Percentiles rank a stretch among this genome's conserved stretches.
Conservation (phyloP, 2,797 vertebrate genomes). For the Dryobates pubescens region DNA sequence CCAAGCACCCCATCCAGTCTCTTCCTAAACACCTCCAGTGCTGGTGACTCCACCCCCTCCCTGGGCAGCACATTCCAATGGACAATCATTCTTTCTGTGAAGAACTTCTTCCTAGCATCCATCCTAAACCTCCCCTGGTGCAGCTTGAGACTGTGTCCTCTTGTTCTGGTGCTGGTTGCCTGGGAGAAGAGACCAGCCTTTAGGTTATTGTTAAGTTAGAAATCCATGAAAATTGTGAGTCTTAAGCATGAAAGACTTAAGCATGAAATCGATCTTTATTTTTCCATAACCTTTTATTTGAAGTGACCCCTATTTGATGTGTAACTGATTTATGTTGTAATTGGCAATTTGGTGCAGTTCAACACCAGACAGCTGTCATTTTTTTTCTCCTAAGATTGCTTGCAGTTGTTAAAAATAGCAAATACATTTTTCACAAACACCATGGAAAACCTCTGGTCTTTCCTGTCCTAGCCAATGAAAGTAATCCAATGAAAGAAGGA, state of each 20-base stretch:
- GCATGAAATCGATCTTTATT: background rate
- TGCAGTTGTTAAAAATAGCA: background rate
- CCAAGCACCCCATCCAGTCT: too few relatives aligned
- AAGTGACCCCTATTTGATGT: background rate
- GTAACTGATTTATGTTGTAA: background rate
- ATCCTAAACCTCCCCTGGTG: too few relatives aligned
- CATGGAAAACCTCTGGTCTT: background rate
- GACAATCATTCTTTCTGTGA: too few relatives aligned
- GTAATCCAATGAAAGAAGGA: background rate
- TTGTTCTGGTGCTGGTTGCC: too few relatives aligned
- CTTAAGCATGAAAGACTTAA: background rate
- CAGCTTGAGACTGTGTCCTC: too few relatives aligned
- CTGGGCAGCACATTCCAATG: too few relatives aligned
- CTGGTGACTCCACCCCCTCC: too few relatives aligned
- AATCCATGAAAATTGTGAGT: background rate
- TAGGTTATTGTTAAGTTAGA: background rate
- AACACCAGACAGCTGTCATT: background rate
- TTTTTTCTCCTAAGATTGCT: background rate
- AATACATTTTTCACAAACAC: background rate
- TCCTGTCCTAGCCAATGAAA: background rate
- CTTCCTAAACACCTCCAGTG: too few relatives aligned
- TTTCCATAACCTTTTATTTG: background rate
- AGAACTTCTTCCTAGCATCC: too few relatives aligned
- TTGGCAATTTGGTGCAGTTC: background rate
- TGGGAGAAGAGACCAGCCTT: too few relatives aligned